Percentiles rank a stretch among this genome's conserved stretches.
Conservation (phyloP, 2,797 vertebrate species). For the Pachyuromys duprasi region DNA sequence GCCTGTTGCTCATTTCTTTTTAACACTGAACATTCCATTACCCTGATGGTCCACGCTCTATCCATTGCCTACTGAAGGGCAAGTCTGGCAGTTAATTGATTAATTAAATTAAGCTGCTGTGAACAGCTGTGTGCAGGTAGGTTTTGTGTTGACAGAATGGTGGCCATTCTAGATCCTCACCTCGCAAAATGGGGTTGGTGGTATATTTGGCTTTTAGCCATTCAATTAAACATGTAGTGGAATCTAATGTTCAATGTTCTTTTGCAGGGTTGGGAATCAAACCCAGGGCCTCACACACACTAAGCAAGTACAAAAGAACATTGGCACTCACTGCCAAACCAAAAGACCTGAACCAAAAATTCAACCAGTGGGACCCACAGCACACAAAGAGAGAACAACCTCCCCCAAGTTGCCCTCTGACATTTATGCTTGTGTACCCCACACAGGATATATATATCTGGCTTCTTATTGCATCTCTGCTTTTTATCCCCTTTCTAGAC, state of each 20-base stretch:
- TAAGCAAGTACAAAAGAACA: too few relatives aligned
- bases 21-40: not conserved
- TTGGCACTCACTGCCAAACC: too few relatives aligned
- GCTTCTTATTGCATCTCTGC: not conserved
- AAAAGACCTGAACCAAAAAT: not conserved
- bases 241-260: not conserved
- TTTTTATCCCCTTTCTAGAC: not conserved
- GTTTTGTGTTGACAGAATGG: not conserved
- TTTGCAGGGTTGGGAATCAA: not conserved
- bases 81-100: not conserved
- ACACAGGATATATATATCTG: not conserved
- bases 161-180: not conserved
- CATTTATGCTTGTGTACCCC: not conserved
- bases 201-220: constrained; percentile 8
- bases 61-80: not conserved
- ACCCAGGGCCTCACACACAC: too few relatives aligned
- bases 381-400: not conserved
- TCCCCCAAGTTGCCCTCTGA: not conserved
- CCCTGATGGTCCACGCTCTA: not conserved
- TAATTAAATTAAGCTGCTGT: not conserved
- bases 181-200: not conserved
- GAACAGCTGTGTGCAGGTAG: not conserved
- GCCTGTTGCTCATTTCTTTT: not conserved
- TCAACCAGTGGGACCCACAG: not conserved
- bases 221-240: not conserved